Conservation (phyloP, 2,797 vertebrate genomes). For the Antrozous pallidus region DNA sequence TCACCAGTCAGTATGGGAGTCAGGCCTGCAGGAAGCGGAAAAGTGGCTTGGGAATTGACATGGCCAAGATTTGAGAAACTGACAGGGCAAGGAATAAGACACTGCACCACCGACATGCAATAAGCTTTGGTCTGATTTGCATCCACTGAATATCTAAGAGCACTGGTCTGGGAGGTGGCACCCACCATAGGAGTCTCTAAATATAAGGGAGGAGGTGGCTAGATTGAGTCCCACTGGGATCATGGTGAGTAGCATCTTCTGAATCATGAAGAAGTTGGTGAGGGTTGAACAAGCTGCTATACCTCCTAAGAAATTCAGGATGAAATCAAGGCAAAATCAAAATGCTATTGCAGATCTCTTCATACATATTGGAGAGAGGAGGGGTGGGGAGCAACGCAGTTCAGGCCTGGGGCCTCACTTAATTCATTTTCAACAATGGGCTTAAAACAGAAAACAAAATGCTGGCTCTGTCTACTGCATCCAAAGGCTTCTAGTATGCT, state of each 20-base stretch:
- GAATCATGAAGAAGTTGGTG: not conserved
- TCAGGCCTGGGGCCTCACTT: not conserved
- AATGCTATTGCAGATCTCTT: not conserved
- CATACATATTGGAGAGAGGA: not conserved
- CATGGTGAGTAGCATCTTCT: not conserved
- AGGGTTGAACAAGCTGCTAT: not conserved
- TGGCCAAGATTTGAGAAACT: not conserved
- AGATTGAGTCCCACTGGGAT: not conserved
- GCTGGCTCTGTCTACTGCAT: not conserved
- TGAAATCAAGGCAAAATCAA: not conserved
- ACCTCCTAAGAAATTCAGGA: not conserved
- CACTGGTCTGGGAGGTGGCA: not conserved
- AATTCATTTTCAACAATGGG: not conserved
- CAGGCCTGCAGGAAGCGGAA: too few species aligned
- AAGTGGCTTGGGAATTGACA: not conserved
- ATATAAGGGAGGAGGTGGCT: rapidly evolving
- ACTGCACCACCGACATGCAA: not conserved
- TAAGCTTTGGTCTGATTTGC: not conserved
- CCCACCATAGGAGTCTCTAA: rapidly evolving
- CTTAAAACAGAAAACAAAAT: not conserved
- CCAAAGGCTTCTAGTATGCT: not conserved
- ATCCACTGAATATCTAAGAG: not conserved
- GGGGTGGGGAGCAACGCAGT: not conserved
- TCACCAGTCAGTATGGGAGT: not conserved
- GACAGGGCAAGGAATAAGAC: not conserved